phyloP scores from a whole-genome alignment of 2,888 invertebrate genomes.

The Doris montereyensis region DNA sequence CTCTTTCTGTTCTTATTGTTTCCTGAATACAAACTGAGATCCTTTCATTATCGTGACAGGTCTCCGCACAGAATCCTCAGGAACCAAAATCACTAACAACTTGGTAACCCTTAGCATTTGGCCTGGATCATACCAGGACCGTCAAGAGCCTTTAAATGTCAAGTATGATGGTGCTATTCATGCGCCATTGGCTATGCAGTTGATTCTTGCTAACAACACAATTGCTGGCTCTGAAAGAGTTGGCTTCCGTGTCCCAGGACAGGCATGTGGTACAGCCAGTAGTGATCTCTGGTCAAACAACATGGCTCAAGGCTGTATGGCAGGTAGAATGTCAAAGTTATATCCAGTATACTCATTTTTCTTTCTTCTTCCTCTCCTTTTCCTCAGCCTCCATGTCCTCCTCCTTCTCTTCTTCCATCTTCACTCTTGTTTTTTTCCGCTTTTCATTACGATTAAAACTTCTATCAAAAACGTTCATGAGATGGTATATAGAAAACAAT shows the following conservation, averaged over 20 bases:
- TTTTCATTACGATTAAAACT: no score
- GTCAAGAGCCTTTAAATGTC: slow-evolving; percentile 51
- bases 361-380: no score
- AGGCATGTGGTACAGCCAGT: slow-evolving; percentile 40
- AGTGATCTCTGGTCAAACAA: slow-evolving; percentile 46
- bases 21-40: no score
- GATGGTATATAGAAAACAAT: no score
- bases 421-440: no score
- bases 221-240: slow-evolving; percentile 60
- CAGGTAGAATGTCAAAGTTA: no score
- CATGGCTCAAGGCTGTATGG: no score
- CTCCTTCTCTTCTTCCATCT: no score
- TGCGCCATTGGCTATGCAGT: slow-evolving; percentile 41
- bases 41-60: slow-evolving; percentile 47
- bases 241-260: slow-evolving; percentile 50
- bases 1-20: no score
- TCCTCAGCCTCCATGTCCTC: no score
- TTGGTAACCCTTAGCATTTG: slow-evolving; percentile 55
- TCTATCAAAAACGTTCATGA: no score
- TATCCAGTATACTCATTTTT: no score
- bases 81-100: slow-evolving; percentile 53
- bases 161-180: slow-evolving; percentile 55
- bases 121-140: slow-evolving; percentile 57
- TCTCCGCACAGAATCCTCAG: slow-evolving; percentile 51
- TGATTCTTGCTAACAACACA: slow-evolving; percentile 51